Base-by-base conservation (phyloP, 2,888 invertebrate species). In the Oxyteleia sp. region DNA sequence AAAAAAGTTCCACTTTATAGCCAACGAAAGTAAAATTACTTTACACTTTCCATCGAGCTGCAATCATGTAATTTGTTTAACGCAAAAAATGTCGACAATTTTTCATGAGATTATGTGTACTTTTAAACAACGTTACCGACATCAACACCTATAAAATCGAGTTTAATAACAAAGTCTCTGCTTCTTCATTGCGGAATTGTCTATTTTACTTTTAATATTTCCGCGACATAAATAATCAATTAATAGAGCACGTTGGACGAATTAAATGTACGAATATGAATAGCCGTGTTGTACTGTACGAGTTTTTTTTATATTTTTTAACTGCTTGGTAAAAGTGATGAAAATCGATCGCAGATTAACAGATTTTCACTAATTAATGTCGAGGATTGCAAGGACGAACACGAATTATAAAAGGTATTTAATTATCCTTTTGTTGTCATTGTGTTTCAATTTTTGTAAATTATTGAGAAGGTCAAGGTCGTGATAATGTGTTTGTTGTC, bases 191-290 rank as follows among this genome's bases (percentile, higher is more conserved):
- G n/a, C 38, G 8, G 13, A 57, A 41, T 38, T 38, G 10, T n/a
- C 15, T n/a, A n/a, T 57, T 35, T 55, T 13, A 10, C 8, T 13
- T 20, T 10, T 57, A 57, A 57, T 57, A 38, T 55, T 32, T 32
- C 53, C 35, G 26, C 16, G 16, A 32, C 32, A 35, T 32, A 10
- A 32, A 32, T 32, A 32, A 32, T 32, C 32, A 32, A 32, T 32
- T 32, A 32, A 32, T 32, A 4, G 32, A 10, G 18, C 45, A 16
- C 18, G 10, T 10, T 18, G 45, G 18, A 45, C 18, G 16, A 45
- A 45, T 45, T 45, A 16, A 45, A 16, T 16, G 8, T 10, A 45
- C 8, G 8, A 32, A 32, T 32, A 32, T 1, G 4, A 32, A 10
- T 8, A 8, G 8, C 5, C 32, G 10, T 45, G 45, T 10, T 4